These are phyloP conservation scores for Phenganax marumi DNA, from an alignment of 92 coral and sea anemone genomes.

Conservation along the genomic window DNA sequence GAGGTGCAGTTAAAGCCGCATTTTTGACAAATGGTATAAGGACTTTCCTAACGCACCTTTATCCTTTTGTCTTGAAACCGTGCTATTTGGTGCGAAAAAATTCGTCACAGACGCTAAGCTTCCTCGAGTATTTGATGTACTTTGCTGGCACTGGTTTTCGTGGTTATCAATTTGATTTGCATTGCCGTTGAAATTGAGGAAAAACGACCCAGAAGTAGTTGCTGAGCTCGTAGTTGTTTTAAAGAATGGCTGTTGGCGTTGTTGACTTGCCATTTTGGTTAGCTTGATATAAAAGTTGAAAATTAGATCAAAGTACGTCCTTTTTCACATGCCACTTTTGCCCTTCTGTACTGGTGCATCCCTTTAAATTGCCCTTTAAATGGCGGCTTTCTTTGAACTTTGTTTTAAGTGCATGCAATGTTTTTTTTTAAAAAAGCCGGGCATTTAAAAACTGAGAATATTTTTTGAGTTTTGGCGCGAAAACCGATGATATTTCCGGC, in stretches of 20 bases:
- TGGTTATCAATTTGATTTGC: slow-evolving; percentile 49
- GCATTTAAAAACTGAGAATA: neutral
- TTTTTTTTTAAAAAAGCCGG: neutral
- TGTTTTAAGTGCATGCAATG: neutral
- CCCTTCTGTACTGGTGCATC: too few relatives aligned
- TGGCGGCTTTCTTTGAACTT: slow-evolving; percentile 1
- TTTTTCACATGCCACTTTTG: too few relatives aligned
- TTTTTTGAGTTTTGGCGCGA: slow-evolving; percentile 36
- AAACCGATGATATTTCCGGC: slow-evolving; percentile 25
- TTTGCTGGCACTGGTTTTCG: slow-evolving; percentile 24
- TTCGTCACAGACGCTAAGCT: slow-evolving; percentile 22
- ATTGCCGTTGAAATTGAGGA: slow-evolving; percentile 65
- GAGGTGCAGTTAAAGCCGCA: neutral
- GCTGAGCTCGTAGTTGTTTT: slow-evolving; percentile 69
- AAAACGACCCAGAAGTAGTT: slow-evolving; percentile 67
- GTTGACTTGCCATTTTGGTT: slow-evolving; percentile 51
- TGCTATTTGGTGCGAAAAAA: slow-evolving; percentile 64
- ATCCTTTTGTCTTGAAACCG: slow-evolving; percentile 86
- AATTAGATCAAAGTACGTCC: too few relatives aligned
- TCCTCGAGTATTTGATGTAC: slow-evolving; percentile 12
- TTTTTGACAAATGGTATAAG: neutral
- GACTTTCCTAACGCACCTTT: slow-evolving; percentile 57
- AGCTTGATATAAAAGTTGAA: neutral
- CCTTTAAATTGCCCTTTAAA: neutral
- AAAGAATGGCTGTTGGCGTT: slow-evolving; percentile 87